Evolutionary conservation across 2,888 invertebrate genomes (phyloP).

Genomic region (Pediacus dermestoides): DNA sequence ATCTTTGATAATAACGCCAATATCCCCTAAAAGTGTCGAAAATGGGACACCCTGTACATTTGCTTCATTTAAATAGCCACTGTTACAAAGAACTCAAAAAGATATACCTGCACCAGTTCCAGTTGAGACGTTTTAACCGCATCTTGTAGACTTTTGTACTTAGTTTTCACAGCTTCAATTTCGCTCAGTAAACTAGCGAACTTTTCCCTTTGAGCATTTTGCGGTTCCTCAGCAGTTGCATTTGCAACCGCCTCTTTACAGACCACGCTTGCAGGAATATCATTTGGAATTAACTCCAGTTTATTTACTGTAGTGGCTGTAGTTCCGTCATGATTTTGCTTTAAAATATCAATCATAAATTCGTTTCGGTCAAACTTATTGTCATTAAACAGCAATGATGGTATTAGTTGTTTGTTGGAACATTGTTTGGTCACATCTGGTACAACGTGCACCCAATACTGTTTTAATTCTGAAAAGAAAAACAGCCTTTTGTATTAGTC

Average conservation of each 20-base stretch:
- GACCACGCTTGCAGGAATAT: background rate
- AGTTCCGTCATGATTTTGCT: background rate
- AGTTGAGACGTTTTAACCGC: conserved; percentile 23
- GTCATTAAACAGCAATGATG: conserved; percentile 37
- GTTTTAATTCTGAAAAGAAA: conserved; percentile 39
- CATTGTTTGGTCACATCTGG: conserved; percentile 46
- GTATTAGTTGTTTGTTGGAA: conserved; percentile 37
- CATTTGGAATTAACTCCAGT: background rate
- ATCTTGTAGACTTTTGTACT: conserved; percentile 34
- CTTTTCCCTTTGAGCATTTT: too few relatives aligned
- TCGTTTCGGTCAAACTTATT: conserved; percentile 15
- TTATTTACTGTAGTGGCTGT: background rate
- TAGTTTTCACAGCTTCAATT: conserved; percentile 40
- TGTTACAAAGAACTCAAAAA: too few relatives aligned
- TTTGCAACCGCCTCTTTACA: too few relatives aligned
- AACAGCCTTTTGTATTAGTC: too few relatives aligned
- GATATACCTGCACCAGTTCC: conserved; percentile 29
- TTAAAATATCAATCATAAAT: background rate
- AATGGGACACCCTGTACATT: too few relatives aligned
- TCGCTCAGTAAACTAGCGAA: conserved; percentile 48
- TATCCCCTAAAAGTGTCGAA: too few relatives aligned
- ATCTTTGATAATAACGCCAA: too few relatives aligned
- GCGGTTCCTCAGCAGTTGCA: too few relatives aligned
- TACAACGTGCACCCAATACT: conserved; percentile 44
- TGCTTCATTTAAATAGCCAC: too few relatives aligned